Evolutionary conservation across 2,888 invertebrate genomes (phyloP).

Genomic region (Brachyopa scutellaris): DNA sequence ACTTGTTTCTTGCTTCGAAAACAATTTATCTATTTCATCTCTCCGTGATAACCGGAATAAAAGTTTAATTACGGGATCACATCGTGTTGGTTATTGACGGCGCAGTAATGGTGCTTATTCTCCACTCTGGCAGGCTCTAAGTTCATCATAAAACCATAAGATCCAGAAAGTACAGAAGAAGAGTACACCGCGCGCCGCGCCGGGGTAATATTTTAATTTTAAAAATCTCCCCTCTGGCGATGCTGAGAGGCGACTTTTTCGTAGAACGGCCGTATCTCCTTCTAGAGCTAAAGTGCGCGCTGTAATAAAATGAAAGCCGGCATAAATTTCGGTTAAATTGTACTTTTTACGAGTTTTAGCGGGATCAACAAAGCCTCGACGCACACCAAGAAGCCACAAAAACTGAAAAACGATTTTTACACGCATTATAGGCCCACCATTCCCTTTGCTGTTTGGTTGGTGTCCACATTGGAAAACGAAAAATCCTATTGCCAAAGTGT

Average conservation of each 20-base stretch:
- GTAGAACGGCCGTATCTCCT: background rate
- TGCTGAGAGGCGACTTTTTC: background rate
- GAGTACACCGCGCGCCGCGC: no score
- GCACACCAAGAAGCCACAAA: conserved; percentile 24
- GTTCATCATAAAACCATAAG: conserved; percentile 19
- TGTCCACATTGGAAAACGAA: background rate
- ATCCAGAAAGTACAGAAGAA: conserved; percentile 23
- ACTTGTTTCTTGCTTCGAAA: background rate
- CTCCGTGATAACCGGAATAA: conserved; percentile 21
- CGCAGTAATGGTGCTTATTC: conserved; percentile 7
- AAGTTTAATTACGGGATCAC: conserved; percentile 25
- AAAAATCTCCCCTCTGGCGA: conserved; percentile 6
- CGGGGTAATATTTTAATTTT: conserved; percentile 44
- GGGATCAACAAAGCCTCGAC: background rate
- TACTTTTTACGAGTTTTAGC: conserved; percentile 44
- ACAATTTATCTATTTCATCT: conserved; percentile 3
- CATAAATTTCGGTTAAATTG: conserved; percentile 49
- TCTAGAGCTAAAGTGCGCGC: conserved; percentile 29
- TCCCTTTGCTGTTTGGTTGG: background rate
- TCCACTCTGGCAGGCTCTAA: conserved; percentile 15
- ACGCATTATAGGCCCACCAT: background rate
- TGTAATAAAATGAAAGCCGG: conserved; percentile 41
- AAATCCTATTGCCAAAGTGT: conserved; percentile 31
- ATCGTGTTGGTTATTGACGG: background rate
- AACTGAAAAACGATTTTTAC: conserved; percentile 22